Conservation (phyloP, 2,113 vertebrate species). For the Syngnathoides biaculeatus region DNA sequence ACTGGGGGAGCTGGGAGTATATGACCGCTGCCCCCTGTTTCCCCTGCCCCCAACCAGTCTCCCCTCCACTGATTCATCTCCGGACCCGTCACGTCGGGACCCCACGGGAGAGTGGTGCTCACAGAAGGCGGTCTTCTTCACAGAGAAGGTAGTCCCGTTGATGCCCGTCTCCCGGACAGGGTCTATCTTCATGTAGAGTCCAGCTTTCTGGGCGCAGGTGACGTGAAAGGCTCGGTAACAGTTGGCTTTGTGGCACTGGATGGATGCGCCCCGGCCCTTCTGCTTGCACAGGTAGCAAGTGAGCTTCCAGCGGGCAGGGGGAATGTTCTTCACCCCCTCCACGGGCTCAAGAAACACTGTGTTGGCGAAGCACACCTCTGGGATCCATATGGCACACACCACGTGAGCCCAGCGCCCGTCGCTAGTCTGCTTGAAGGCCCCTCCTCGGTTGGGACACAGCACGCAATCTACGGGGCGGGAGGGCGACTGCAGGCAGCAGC, state of each 20-base stretch:
- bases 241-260: slow-evolving; percentile 97
- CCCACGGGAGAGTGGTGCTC: slow-evolving; percentile 85
- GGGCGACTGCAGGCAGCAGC: slow-evolving; percentile 94
- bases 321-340: slow-evolving; percentile 92
- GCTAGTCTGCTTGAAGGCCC: slow-evolving; percentile 96
- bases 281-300: slow-evolving; percentile 96
- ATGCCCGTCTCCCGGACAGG: slow-evolving; percentile 88
- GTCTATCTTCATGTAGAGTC: slow-evolving; percentile 98
- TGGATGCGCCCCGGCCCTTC: slow-evolving; percentile 92
- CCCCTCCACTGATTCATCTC: slow-evolving; percentile 67
- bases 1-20: slow-evolving; percentile 65
- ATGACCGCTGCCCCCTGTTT: slow-evolving; percentile 70
- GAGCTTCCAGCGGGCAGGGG: slow-evolving; percentile 93
- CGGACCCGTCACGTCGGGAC: slow-evolving; percentile 62
- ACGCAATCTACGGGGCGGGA: slow-evolving; percentile 92
- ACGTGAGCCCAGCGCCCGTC: slow-evolving; percentile 97
- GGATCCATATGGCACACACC: slow-evolving; percentile 98
- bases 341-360: slow-evolving; percentile 97
- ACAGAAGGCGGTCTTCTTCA: slow-evolving; percentile 95
- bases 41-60: slow-evolving; percentile 71
- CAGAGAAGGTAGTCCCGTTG: slow-evolving; percentile 92
- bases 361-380: slow-evolving; percentile 97
- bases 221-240: slow-evolving; percentile 98
- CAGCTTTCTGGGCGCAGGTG: slow-evolving; percentile 91
- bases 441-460: slow-evolving; percentile 94